Base-by-base conservation (phyloP, 2,797 vertebrate genomes). In the Poeciliopsis gracilis region DNA sequence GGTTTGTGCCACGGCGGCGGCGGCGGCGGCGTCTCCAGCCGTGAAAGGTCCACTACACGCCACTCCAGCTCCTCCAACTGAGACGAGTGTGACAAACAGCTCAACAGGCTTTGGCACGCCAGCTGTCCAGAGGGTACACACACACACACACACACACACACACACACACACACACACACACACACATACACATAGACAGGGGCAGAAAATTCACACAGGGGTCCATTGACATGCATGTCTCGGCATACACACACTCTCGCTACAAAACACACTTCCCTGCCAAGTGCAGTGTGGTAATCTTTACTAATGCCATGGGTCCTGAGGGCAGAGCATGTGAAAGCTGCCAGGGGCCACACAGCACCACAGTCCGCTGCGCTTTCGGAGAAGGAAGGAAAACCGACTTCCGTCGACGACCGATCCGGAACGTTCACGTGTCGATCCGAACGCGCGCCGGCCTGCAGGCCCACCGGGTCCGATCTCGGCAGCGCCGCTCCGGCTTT, bases 41-140 rank as follows among this genome's bases (percentile, higher is more conserved):
- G 72, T 90, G 84, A 89, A 89, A 90, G 85, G 83, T 53, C 85
- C 89, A 87, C 86, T 82, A 75, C 91, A 84, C 73, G 75, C 86
- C 49, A 79, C 84, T 88, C 83, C 85, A 91, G 90, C 84, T 89
- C 90, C 92, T 91, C 88, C 91, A 89, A 91, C 87, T 88, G 84
- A 92, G 90, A 85, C 84, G 86, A 93, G 90, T 93, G 91, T 94
- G 93, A 93, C 92, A 92, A 93, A 92, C 90, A 91, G 88, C 91
- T 93, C 90, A 94, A 94, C 93, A 92, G 90, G 92, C 91, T 94
- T 94, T 94, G 91, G 90, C 89, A 90, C 75, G 72, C 88, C 90
- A 92, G 88, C 88, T 91, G 91, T 93, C 92, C 91, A 87, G 88
- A 89, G 91, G 90, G 82, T 78, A 89, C 83, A 78, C 88, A 85